Evolutionary conservation across 2,797 vertebrate genomes (phyloP).

Genomic region (Chrosomus eos): DNA sequence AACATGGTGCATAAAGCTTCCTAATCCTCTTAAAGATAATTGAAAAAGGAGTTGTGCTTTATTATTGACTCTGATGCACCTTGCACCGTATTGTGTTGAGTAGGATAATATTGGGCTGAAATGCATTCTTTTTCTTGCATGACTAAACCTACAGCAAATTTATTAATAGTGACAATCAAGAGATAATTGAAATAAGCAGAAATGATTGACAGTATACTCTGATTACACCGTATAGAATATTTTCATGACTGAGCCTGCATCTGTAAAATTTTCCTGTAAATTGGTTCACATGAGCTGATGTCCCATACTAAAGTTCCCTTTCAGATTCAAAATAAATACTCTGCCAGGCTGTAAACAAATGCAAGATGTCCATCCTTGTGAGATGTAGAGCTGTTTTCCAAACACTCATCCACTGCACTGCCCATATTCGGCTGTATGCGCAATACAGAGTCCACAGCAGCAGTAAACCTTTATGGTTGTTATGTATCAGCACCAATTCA

Average conservation of each 20-base stretch:
- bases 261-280: not conserved
- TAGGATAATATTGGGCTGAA: not conserved
- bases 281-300: not conserved
- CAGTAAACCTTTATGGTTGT: not conserved
- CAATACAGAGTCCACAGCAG: not conserved
- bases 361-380: not conserved
- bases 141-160: not conserved
- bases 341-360: conserved; percentile 9
- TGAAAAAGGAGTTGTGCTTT: conserved; percentile 23
- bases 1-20: conserved; percentile 10
- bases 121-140: not conserved
- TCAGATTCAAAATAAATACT: not conserved
- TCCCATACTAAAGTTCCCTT: not conserved
- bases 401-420: not conserved
- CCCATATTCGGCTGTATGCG: not conserved
- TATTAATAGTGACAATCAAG: not conserved
- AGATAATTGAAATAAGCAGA: not conserved
- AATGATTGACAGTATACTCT: not conserved
- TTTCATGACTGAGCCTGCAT: not conserved
- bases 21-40: conserved; percentile 38
- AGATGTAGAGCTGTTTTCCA: no score
- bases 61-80: not conserved
- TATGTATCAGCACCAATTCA: not conserved
- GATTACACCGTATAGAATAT: not conserved
- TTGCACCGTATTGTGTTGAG: not conserved